phyloP scores from a whole-genome alignment of 2,113 vertebrate genomes.

The Oreochromis aureus region DNA sequence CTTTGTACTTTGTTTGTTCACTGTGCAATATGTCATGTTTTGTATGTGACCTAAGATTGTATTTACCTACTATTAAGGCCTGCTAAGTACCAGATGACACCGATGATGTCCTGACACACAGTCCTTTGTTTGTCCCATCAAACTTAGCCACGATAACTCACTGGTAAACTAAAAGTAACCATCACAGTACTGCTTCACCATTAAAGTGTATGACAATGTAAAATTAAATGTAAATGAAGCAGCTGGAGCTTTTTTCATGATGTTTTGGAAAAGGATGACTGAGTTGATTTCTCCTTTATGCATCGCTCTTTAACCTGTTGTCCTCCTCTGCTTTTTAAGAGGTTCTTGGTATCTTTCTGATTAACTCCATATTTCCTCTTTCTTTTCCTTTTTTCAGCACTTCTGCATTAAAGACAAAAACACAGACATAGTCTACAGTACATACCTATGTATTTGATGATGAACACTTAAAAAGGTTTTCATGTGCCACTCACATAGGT shows the following conservation, averaged over 20 bases:
- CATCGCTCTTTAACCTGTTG: background rate
- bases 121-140: background rate
- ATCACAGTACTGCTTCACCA: background rate
- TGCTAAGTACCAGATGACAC: background rate
- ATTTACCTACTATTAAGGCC: background rate
- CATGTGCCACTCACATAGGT: background rate
- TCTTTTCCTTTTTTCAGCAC: background rate
- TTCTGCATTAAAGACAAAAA: background rate
- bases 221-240: background rate
- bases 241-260: background rate
- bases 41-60: background rate
- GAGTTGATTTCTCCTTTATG: background rate
- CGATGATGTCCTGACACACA: background rate
- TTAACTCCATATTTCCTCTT: background rate
- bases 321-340: background rate
- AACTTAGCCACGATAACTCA: background rate
- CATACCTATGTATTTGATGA: background rate
- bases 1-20: background rate
- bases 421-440: background rate
- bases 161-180: background rate
- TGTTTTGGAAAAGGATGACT: background rate
- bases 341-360: background rate
- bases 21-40: background rate
- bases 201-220: background rate
- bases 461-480: background rate